These are phyloP conservation scores for Theropithecus gelada DNA, from an alignment of 2,113 vertebrate genomes.

Conservation along the genomic window DNA sequence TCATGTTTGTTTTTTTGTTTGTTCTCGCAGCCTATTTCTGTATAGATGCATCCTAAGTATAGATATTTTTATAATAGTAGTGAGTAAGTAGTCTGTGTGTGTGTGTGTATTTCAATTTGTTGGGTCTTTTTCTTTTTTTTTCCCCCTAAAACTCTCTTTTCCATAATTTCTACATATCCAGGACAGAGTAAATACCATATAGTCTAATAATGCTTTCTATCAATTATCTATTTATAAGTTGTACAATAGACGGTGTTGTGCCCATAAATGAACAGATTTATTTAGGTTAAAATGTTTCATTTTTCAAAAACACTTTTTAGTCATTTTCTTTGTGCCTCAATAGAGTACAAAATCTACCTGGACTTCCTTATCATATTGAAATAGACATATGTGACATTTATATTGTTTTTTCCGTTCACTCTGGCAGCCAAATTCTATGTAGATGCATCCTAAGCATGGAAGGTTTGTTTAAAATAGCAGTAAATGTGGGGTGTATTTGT, in stretches of 20 bases:
- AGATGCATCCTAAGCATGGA: not conserved
- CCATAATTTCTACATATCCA: not conserved
- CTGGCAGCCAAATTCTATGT: not conserved
- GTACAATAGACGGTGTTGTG: not conserved
- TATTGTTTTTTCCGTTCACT: not conserved
- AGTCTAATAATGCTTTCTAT: not conserved
- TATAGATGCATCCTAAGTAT: not conserved
- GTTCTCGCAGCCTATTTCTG: not conserved
- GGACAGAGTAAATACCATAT: not conserved
- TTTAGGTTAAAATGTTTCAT: not conserved
- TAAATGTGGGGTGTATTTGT: not conserved
- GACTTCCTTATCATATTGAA: not conserved
- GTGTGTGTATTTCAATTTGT: not conserved
- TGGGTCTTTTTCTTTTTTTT: not conserved
- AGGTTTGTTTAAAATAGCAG: not conserved
- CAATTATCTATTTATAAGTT: not conserved
- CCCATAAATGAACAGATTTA: not conserved
- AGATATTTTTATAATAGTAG: not conserved
- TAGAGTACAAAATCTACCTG: not conserved
- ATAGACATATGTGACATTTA: not conserved
- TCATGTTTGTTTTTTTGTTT: not conserved
- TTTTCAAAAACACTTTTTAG: not conserved
- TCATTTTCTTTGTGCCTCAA: not conserved
- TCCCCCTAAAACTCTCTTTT: not conserved
- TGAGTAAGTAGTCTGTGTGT: not conserved